Evolutionary conservation across 2,888 invertebrate genomes (phyloP), one percentile per base, ranked within the genome.

Genomic region (Dasysyrphus albostriatus): DNA sequence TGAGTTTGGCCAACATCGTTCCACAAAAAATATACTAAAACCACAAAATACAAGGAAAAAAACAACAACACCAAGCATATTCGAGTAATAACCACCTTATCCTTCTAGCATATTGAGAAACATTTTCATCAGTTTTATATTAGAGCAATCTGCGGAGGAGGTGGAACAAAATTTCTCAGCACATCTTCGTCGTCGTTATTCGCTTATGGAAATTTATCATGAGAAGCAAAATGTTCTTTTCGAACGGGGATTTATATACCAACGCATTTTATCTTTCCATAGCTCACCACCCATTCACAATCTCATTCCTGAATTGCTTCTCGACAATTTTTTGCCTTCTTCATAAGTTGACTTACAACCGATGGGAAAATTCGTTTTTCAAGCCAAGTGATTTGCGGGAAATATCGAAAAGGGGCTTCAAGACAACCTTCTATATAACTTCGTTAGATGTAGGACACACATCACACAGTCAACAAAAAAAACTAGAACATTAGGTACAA

Each of bases 121-220:
- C 47, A 69, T 51, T 69, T 51, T 34, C 19, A 51, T 51, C 51
- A 51, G 37, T 69, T 69, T 51, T 19, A 51, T 67, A 61, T 59
- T 69, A 10, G 37, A 49, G 7, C 42, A 14, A 44, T 34, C 47
- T 34, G n/a, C 19, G 69, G 69, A 42, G 39, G 56, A 24, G 44
- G 51, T 65, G 29, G 42, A 42, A 51, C 34, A 49, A 70, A 75
- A 37, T 69, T 75, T 80, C 72, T 70, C 80, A 75, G 65, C 80
- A 80, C 83, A 29, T 75, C 78, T 75, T 75, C 70, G 79, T 75
- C 83, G 34, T 75, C 78, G 79, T 75, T 75, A 83, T 75, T 84
- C 70, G 83, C 65, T 84, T 79, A 79, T 79, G 80, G 75, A 84
- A 84, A 84, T 80, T 84, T 70, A 75, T 72, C 83, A 78, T 69